Conservation (phyloP, 2,888 invertebrate genomes). For the Melinaea marsaeus region DNA sequence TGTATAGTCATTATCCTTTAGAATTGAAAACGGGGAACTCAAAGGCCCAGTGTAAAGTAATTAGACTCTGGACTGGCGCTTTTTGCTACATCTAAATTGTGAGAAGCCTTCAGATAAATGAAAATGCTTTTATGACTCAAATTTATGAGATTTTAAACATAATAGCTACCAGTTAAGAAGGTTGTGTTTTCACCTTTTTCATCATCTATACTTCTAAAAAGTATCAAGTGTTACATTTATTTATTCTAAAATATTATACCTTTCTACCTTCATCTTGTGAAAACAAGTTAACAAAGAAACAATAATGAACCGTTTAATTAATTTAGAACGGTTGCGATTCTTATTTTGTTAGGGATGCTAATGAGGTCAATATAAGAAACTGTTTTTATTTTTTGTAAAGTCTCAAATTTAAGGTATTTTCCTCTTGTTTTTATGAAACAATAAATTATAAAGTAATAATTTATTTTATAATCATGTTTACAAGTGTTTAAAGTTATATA, state of each 20-base stretch:
- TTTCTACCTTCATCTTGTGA: not conserved
- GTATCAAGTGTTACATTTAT: too few species aligned
- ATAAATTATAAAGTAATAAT: too few species aligned
- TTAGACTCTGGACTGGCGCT: conserved; percentile 12
- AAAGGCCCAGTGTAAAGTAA: conserved; percentile 21
- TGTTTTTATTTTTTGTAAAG: too few species aligned
- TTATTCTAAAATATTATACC: too few species aligned
- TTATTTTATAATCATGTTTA: too few species aligned
- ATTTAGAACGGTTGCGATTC: conserved; percentile 15
- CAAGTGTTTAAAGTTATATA: too few species aligned
- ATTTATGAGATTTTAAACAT: conserved; percentile 3
- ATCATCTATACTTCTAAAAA: too few species aligned
- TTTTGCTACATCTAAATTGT: conserved; percentile 10
- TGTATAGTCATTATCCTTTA: conserved; percentile 24
- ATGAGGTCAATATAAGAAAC: conserved; percentile 21
- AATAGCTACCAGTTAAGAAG: not conserved
- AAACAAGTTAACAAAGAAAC: conserved; percentile 14
- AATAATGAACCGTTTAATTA: conserved; percentile 13
- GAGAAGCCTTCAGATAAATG: not conserved
- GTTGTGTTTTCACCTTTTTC: too few species aligned
- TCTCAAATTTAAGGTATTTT: too few species aligned
- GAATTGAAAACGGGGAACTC: conserved; percentile 20
- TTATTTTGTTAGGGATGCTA: conserved; percentile 21
- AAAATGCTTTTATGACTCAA: conserved; percentile 2
- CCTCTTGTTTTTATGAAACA: too few species aligned